phyloP scores from a whole-genome alignment of 2,888 invertebrate species.

The Trissolcus japonicus region DNA sequence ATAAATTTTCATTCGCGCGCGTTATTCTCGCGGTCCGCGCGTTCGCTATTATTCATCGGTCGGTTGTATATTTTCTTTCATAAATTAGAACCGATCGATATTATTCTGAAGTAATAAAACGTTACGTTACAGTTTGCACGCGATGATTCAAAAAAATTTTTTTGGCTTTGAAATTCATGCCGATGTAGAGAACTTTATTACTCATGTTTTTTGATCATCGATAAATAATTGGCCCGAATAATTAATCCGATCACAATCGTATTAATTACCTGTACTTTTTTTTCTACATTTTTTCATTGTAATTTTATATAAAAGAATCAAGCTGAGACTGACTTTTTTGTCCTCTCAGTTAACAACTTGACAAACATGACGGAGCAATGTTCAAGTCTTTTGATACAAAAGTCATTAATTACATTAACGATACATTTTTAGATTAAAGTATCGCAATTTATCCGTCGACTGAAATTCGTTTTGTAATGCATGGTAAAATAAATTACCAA shows the following conservation, averaged over 20 bases:
- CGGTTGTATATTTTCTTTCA: slow-evolving; percentile 20
- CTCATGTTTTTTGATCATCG: too few species aligned
- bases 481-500: slow-evolving; percentile 33
- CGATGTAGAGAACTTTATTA: too few species aligned
- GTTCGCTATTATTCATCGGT: too few species aligned
- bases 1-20: slow-evolving; percentile 41
- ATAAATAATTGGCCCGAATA: too few species aligned
- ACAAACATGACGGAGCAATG: too few species aligned
- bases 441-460: slow-evolving; percentile 22
- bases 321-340: too few species aligned
- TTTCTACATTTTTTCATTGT: too few species aligned
- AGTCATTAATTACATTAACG: slow-evolving; percentile 27
- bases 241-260: too few species aligned
- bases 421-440: slow-evolving; percentile 29
- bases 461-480: slow-evolving; percentile 29
- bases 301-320: too few species aligned
- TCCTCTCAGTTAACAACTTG: too few species aligned
- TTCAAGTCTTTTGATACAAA: slow-evolving; percentile 9
- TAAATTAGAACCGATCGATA: slow-evolving; percentile 41
- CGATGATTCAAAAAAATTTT: slow-evolving; percentile 9
- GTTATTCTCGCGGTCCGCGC: slow-evolving; percentile 13
- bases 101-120: slow-evolving; percentile 4
- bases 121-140: neutral
- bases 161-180: slow-evolving; percentile 11
- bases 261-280: too few species aligned